Evolutionary conservation across 2,797 vertebrate species (phyloP).

Genomic region (Acanthornis magna): DNA sequence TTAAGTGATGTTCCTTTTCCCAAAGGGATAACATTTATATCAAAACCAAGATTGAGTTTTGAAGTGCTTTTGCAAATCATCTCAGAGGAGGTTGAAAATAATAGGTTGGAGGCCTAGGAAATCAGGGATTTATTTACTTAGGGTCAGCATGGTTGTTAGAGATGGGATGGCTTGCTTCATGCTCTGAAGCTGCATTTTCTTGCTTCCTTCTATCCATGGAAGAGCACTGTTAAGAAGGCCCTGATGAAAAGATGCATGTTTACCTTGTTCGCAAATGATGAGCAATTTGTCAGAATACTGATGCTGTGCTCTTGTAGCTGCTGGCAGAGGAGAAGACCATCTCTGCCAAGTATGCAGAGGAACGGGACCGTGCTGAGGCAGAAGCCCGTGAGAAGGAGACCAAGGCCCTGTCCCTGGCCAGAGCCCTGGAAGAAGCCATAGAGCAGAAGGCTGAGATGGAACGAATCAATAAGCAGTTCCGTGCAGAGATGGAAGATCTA

Average conservation of each 20-base stretch:
- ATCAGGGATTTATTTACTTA: not conserved
- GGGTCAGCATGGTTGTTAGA: not conserved
- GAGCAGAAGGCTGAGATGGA: conserved; percentile 91
- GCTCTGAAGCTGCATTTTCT: not conserved
- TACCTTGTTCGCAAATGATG: not conserved
- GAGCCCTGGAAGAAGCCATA: conserved; percentile 86
- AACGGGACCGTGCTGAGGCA: conserved; percentile 92
- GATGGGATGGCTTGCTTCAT: not conserved
- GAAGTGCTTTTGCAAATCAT: not conserved
- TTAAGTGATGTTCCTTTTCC: not conserved
- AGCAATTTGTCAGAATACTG: not conserved
- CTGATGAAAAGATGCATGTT: not conserved
- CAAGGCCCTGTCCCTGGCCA: conserved; percentile 86
- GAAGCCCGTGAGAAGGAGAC: conserved; percentile 98
- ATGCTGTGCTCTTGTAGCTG: conserved; percentile 75
- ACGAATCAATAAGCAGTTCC: conserved; percentile 90
- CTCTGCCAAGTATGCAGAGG: conserved; percentile 90
- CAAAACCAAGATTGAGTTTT: not conserved
- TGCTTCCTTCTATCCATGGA: not conserved
- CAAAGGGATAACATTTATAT: not conserved
- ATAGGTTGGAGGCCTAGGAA: not conserved
- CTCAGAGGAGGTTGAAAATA: not conserved
- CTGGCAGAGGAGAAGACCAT: conserved; percentile 95
- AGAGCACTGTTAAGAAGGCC: not conserved
- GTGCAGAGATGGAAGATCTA: conserved; percentile 95